These are phyloP conservation scores for Paracanthobrama guichenoti DNA, from an alignment of 2,113 vertebrate species.

Conservation along the genomic window DNA sequence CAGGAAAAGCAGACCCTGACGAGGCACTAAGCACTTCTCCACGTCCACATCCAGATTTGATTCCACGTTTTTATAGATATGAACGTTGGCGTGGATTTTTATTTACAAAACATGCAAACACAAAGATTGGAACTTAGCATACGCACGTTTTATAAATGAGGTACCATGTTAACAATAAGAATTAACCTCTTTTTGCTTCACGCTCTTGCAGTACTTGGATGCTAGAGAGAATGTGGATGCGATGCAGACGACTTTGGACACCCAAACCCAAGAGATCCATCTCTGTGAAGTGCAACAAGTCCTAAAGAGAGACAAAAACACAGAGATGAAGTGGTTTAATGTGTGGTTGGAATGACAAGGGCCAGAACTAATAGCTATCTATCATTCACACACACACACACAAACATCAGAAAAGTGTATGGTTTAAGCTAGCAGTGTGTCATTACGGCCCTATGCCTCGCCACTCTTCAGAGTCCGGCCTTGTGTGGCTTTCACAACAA, in stretches of 20 bases:
- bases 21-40: too few species aligned
- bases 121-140: too few species aligned
- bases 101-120: too few species aligned
- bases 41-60: too few species aligned
- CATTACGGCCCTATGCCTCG: constrained; percentile 22
- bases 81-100: too few species aligned
- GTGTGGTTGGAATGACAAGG: not conserved
- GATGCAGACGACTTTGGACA: constrained; percentile 75
- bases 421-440: constrained; percentile 39
- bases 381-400: constrained; percentile 7
- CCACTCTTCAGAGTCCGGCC: not conserved
- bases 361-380: not conserved
- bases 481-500: constrained; percentile 24
- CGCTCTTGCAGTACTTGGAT: constrained; percentile 75
- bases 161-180: not conserved
- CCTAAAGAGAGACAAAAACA: constrained; percentile 66
- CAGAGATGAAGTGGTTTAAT: not conserved
- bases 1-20: too few species aligned
- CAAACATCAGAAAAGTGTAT: constrained; percentile 30
- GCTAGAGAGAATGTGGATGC: constrained; percentile 74
- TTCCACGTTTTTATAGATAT: too few species aligned
- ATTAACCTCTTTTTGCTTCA: constrained; percentile 73
- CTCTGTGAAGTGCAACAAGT: constrained; percentile 76
- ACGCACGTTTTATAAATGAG: too few species aligned
- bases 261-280: constrained; percentile 75